Base-by-base conservation (phyloP, 2,888 invertebrate genomes). In the Exephanes ischioxanthus region DNA sequence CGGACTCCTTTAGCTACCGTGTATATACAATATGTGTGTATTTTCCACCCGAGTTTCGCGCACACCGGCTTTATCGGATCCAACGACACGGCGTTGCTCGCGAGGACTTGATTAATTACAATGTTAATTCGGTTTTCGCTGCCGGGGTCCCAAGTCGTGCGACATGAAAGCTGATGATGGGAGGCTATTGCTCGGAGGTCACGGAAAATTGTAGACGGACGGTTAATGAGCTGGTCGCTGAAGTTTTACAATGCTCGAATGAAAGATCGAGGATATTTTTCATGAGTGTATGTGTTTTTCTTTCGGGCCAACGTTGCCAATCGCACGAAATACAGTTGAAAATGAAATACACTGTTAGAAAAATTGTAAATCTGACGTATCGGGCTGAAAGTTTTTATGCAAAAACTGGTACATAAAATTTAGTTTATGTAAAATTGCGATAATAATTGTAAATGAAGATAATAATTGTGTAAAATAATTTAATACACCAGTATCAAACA, bases 71-170 rank as follows among this genome's bases (percentile, higher is more conserved):
- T 80, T 80, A 80, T 80, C 80, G 55, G 75, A 80, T 75, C 80
- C 22, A 68, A 80, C 80, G 73, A 68, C 75, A 75, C 68, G 48
- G 68, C 45, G 73, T 67, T 68, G 61, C 61, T 75, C 58, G 63
- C 48, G 75, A 48, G 48, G 61, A 30, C 75, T 80, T 80, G 80
- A 80, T 80, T 75, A 75, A 80, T 80, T 68, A 80, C 75, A 33
- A 68, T 73, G 73, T 80, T 75, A 61, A 80, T 80, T 68, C 71
- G 30, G n/a, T 68, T 68, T 75, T 75, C 30, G 75, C 33, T 63
- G 30, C 16, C n/a, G 19, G 30, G n/a, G n/a, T 19, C 26, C 9
- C 16, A 11, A 70, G 26, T 19, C 22, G n/a, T 55, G n/a, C 16
- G 53, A 33, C 41, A 33, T 41, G n/a, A 63, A 37, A 19, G 45